Evolutionary conservation across 2,113 vertebrate genomes (phyloP).

Genomic region (Gasterosteus nipponicus): DNA sequence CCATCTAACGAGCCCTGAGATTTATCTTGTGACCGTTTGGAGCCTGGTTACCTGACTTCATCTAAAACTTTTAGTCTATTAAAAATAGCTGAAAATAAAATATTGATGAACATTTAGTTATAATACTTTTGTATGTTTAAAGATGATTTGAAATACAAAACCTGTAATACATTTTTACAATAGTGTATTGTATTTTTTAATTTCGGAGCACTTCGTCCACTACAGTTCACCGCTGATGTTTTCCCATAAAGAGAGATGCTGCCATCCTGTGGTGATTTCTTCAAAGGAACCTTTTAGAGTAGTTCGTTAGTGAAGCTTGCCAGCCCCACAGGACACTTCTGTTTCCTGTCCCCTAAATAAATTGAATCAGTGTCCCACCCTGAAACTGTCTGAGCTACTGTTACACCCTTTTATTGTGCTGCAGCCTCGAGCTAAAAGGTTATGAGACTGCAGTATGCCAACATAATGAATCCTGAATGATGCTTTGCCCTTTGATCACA

Average conservation of each 20-base stretch:
- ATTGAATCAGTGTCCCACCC: slow-evolving; percentile 5
- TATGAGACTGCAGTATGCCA: slow-evolving; percentile 29
- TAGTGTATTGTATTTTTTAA: not conserved
- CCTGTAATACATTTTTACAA: not conserved
- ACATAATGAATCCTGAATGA: slow-evolving; percentile 46
- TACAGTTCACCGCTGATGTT: not conserved
- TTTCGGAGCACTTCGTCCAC: not conserved
- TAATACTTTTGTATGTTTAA: not conserved
- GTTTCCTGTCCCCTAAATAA: slow-evolving; percentile 1
- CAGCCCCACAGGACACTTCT: slow-evolving; percentile 3
- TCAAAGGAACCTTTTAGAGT: not conserved
- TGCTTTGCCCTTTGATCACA: slow-evolving; percentile 54
- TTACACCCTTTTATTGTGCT: not conserved
- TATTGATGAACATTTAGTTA: not conserved
- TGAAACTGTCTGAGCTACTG: not conserved
- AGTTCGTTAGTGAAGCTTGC: not conserved
- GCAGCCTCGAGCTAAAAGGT: slow-evolving; percentile 22
- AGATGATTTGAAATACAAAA: no score
- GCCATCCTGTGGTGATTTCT: slow-evolving; percentile 70
- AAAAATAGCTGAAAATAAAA: not conserved
- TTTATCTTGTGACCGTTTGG: not conserved
- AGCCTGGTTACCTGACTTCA: not conserved
- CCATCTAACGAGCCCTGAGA: not conserved
- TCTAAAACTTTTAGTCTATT: not conserved
- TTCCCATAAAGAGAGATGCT: slow-evolving; percentile 49